Evolutionary conservation across 1,140 invertebrate species (phyloP), one percentile per base, ranked within the genome.

Genomic region (Chrysopa pallens): DNA sequence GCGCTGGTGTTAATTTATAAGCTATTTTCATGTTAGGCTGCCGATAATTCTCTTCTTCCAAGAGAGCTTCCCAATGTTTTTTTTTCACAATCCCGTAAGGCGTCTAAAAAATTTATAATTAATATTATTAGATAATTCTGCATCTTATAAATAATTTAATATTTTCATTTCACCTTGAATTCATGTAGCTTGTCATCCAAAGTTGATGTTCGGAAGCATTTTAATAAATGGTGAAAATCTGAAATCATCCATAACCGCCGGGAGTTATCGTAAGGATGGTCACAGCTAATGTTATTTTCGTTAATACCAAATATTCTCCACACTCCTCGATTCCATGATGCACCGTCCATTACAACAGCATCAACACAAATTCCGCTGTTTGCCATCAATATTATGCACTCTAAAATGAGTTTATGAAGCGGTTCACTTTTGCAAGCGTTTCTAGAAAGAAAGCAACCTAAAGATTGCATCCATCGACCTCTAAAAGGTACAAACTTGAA

Each of bases 141-240:
- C 40, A 31, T 61, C 31, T 51, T 48, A 64, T 33, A 39, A 45
- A 44, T 44, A n/a, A n/a, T 38, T 29, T 56, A 43, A 47, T 52
- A 54, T 42, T n/a, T n/a, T 54, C 38, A 38, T 45, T 48, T 35
- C 6, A 35, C 9, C 12, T 12, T 35, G 8, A 35, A 35, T 4
- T 35, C 31, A n/a, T n/a, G n/a, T n/a, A 35, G 9, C 31, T 35
- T 4, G 6, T 35, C 6, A 2, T 35, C 8, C 8, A n/a, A n/a
- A n/a, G 31, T 12, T 35, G 17, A 23, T 23, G 5, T 23, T 23
- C 17, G 2, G 17, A 23, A 23, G 17, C n/a, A n/a, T 35, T 35
- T 6, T 35, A 6, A 4, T 2, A 35, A 35, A 35, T 35, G 12
- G 6, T 35, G 2, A 12, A 35, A 35, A 12, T 35, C 31, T 4